Base-by-base conservation (phyloP, 2,113 vertebrate genomes). In the Chaetorhynchus papuensis region DNA sequence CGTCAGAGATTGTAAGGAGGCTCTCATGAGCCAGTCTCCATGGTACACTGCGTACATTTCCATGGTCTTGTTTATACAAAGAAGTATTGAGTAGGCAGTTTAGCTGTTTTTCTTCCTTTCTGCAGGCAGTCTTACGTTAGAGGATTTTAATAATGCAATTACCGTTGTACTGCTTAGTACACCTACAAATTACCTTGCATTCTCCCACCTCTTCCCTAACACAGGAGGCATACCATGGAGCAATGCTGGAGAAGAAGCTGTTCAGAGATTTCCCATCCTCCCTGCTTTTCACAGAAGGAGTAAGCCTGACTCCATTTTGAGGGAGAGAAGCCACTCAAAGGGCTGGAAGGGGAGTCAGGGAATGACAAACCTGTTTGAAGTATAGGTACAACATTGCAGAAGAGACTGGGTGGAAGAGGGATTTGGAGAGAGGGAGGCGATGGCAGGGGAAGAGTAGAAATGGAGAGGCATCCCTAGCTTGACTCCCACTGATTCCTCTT, bases 141-240 rank as follows among this genome's bases (percentile, higher is more conserved):
- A 90, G 85, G 68, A 90, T 92, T 96, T 95, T 96, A 95, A 83
- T 86, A 92, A 92, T 68, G 92, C 88, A 81, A 53, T 96, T 95
- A 90, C 76, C 72, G 20, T 42, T 90, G 82, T 88, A 93, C 90
- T 95, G 64, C 87, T 96, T 49, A 75, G 93, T 79, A 89, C 88
- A 96, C 94, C 92, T 90, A 90, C 85, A 88, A 72, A 71, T 88
- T 88, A 86, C 78, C 76, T 81, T 74, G 60, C 37, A 13, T 86
- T 80, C 80, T 71, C 82, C 83, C 88, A 75, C 79, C 56, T 83
- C 83, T 92, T 88, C 60, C 35, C 30, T 53, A 54, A 5, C 21
- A 15, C 15, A 59, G 75, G 52, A 88, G 61, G 39, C 68, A 28
- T 31, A 23, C 61, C 66, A 60, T 56, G 71, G 68, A 64, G 33